A percentile compares a stretch with the other conserved stretches of the same genome.
These are phyloP conservation scores for Trissolcus japonicus DNA, from an alignment of 2,888 invertebrate genomes.

Conservation along the genomic window DNA sequence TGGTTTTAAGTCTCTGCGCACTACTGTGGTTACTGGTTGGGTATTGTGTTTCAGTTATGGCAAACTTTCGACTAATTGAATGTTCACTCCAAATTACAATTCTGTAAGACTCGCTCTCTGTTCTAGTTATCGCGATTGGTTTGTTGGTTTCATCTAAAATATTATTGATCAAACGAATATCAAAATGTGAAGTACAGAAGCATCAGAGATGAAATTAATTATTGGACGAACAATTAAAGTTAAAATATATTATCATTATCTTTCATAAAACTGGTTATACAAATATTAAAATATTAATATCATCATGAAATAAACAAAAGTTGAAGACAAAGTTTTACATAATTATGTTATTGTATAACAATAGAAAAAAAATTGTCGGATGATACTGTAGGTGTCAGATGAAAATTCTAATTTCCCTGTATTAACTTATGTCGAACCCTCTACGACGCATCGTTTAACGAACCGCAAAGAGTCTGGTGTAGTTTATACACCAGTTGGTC, in stretches of 20 bases:
- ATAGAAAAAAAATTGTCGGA: background rate
- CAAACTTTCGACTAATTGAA: too few relatives aligned
- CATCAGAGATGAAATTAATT: too few relatives aligned
- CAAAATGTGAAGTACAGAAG: too few relatives aligned
- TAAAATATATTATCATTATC: background rate
- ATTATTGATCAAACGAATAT: too few relatives aligned
- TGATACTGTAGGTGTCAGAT: slow-evolving; percentile 29
- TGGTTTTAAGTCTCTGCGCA: too few relatives aligned
- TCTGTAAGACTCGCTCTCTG: too few relatives aligned
- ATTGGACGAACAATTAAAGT: background rate
- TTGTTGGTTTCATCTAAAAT: too few relatives aligned
- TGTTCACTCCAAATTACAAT: too few relatives aligned
- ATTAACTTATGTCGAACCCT: slow-evolving; percentile 34
- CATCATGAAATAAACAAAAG: background rate
- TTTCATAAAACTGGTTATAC: background rate
- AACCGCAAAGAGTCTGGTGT: slow-evolving; percentile 74
- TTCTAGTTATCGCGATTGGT: too few relatives aligned
- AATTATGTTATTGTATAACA: background rate
- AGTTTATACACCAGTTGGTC: slow-evolving; percentile 71
- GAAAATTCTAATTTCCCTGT: slow-evolving; percentile 32
- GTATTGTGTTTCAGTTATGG: too few relatives aligned
- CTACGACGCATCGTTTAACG: slow-evolving; percentile 69
- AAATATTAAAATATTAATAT: background rate
- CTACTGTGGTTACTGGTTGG: too few relatives aligned
- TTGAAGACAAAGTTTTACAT: background rate